Evolutionary conservation across 2,113 vertebrate species (phyloP), one percentile per base, ranked within the genome.

Genomic region (Sarotherodon lohbergeri): DNA sequence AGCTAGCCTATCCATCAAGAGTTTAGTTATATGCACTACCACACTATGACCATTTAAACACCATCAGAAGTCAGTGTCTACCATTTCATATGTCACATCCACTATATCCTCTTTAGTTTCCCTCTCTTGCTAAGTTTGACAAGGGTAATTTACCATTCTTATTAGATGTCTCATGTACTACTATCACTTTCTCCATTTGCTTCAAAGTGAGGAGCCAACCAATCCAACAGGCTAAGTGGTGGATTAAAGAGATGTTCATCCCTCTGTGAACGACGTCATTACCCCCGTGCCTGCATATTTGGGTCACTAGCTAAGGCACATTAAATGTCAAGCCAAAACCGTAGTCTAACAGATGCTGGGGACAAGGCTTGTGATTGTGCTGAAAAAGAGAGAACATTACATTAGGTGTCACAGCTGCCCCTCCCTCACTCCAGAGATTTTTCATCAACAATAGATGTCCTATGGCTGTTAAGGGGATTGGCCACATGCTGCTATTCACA

Each of bases 381-480:
- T 90, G 48, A 48, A 84, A 78, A 57, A 83, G 14, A 39, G 80
- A 80, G 80, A 93, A 84, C 92, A 85, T 92, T 76, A 86, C 80
- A 87, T 90, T 84, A 81, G 78, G 78, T 90, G 84, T 91, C 87
- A 87, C 80, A 52, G 83, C 86, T 56, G 66, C 88, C 89, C 84
- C 81, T 88, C 86, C 87, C 82, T 87, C 73, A 63, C 89, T 34
- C 66, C 36, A 85, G 84, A 90, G 71, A 84, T 63, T 86, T 92
- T 56, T 83, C 81, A 86, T 90, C 86, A 87, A 92, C 92, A 92
- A 93, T 91, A 91, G 85, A 93, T 93, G 89, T 93, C 87, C 76
- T 84, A 89, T 90, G 81, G 88, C 82, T 87, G 56, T 87, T 92
- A 91, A 94, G 78, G 82, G 91, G 88, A 91, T 93, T 94, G 92